phyloP scores from a whole-genome alignment of 2,888 invertebrate species.

The Pyrrhosoma nymphula region DNA sequence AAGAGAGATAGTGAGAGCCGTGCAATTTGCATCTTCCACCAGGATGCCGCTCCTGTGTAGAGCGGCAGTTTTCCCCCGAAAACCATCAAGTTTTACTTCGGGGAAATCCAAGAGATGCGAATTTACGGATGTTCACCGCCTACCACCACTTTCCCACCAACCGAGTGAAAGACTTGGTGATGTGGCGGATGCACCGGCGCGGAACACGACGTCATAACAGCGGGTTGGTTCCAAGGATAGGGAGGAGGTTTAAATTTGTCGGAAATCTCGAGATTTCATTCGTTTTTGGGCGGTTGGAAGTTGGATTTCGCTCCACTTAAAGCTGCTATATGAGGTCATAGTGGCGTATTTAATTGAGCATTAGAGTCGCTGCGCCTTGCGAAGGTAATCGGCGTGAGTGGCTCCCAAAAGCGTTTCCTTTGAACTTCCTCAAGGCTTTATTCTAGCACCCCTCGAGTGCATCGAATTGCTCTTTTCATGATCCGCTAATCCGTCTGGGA shows the following conservation, averaged over 20 bases:
- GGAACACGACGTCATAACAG: not conserved
- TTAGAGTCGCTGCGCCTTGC: not conserved
- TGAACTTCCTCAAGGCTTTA: not conserved
- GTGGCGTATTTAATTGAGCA: not conserved
- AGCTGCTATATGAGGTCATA: not conserved
- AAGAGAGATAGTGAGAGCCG: not conserved
- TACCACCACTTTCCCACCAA: not conserved
- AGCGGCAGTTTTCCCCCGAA: not conserved
- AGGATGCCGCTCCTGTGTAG: not conserved
- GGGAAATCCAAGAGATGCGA: not conserved
- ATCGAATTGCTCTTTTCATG: not conserved
- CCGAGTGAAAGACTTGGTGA: not conserved
- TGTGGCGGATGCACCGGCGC: not conserved
- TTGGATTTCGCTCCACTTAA: not conserved
- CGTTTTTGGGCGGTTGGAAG: not conserved
- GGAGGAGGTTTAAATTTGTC: not conserved
- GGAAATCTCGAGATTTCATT: not conserved
- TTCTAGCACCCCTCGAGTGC: not conserved
- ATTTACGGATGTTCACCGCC: not conserved
- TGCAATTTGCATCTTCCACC: conserved; percentile 14
- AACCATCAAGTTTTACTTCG: conserved; percentile 8
- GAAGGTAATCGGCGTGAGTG: not conserved
- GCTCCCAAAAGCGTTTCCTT: not conserved
- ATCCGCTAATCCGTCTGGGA: not conserved
- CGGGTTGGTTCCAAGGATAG: not conserved